Percentiles rank a stretch among this genome's conserved stretches.
phyloP scores from a whole-genome alignment of 2,888 invertebrate genomes.

The Melipona beecheii region DNA sequence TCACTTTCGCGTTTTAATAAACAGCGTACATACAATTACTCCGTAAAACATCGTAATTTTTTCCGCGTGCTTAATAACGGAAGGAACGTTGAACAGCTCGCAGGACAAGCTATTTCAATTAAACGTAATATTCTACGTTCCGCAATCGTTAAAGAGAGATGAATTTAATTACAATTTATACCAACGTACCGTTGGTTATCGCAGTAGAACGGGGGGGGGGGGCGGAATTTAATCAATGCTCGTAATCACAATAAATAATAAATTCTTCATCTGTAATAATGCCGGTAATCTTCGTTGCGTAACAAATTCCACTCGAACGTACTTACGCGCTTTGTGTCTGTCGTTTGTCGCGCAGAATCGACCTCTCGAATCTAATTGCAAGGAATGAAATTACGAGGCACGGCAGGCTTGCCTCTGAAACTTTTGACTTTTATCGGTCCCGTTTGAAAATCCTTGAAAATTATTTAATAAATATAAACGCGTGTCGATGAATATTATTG shows the following conservation, averaged over 20 bases:
- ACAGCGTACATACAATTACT: not conserved
- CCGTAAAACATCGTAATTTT: not conserved
- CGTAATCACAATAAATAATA: constrained; percentile 13
- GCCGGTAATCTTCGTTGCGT: not conserved
- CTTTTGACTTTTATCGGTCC: not conserved
- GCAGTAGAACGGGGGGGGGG: not conserved
- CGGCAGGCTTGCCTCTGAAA: not conserved
- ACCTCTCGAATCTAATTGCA: not conserved
- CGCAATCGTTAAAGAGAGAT: constrained; percentile 2
- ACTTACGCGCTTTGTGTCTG: not conserved
- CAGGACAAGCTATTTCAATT: constrained; percentile 19
- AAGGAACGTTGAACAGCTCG: not conserved
- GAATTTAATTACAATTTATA: constrained; percentile 28
- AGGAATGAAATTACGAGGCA: not conserved
- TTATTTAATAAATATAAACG: not conserved
- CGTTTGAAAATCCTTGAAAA: no score
- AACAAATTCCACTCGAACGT: not conserved
- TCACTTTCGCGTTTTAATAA: constrained; percentile 1
- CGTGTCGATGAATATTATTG: not conserved
- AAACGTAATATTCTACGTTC: not conserved
- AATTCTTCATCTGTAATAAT: not conserved
- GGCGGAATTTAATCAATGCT: constrained; percentile 7
- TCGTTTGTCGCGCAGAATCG: not conserved
- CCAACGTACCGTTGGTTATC: constrained; percentile 1
- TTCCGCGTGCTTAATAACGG: not conserved